A percentile compares a stretch with the other conserved stretches of the same genome.
These are phyloP conservation scores for Alosa alosa DNA, from an alignment of 2,113 vertebrate species.

Conservation along the genomic window DNA sequence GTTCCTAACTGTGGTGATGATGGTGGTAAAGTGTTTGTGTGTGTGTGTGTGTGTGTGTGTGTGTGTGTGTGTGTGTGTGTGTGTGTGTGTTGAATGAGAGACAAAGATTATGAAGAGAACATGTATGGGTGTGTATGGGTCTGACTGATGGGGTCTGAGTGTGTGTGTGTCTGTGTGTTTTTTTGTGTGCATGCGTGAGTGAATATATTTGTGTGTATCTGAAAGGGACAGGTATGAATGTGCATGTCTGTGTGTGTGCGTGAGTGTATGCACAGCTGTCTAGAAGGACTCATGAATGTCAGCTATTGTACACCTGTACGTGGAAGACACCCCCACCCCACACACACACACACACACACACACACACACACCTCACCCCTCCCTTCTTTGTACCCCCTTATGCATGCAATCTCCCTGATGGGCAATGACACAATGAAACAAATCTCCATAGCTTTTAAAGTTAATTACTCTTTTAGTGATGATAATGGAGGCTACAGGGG, in stretches of 20 bases:
- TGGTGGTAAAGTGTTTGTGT: neutral
- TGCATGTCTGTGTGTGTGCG: neutral
- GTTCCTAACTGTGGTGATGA: neutral
- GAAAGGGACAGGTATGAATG: neutral
- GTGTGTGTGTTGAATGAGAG: neutral
- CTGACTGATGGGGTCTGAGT: neutral
- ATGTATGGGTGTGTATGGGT: neutral
- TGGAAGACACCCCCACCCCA: neutral
- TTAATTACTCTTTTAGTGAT: slow-evolving; percentile 1
- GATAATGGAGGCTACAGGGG: neutral
- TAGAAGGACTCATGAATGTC: slow-evolving; percentile 2
- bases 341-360: neutral
- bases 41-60: neutral
- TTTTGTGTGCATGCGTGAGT: neutral
- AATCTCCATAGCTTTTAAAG: slow-evolving; percentile 10
- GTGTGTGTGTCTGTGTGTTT: neutral
- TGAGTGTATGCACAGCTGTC: neutral
- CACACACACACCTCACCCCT: neutral
- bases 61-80: neutral
- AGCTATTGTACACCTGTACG: neutral
- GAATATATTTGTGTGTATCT: neutral
- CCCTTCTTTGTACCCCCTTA: neutral
- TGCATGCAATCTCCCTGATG: slow-evolving; percentile 1
- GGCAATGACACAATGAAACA: neutral
- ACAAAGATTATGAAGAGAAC: neutral